Evolutionary conservation across 2,797 vertebrate genomes (phyloP).

Genomic region (Tamandua tetradactyla): DNA sequence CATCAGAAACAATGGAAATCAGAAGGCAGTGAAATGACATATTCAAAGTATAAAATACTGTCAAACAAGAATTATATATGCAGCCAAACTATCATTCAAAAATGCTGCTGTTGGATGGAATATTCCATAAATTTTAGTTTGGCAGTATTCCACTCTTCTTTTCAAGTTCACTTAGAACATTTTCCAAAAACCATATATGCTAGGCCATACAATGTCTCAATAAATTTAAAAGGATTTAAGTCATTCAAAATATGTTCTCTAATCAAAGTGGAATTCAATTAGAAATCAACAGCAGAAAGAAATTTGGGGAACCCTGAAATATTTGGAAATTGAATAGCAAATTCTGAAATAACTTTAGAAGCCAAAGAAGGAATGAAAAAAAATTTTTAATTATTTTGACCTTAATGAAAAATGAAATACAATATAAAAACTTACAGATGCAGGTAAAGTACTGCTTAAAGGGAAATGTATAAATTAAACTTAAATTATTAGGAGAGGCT

Average conservation of each 20-base stretch:
- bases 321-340: constrained; percentile 9
- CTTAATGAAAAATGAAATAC: background rate
- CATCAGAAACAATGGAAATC: background rate
- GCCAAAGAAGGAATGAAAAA: background rate
- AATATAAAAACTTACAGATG: background rate
- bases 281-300: background rate
- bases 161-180: background rate
- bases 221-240: background rate
- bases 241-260: background rate
- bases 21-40: background rate
- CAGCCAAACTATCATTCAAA: background rate
- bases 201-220: background rate
- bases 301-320: background rate
- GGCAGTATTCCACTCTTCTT: background rate
- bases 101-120: background rate
- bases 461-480: background rate
- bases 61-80: background rate
- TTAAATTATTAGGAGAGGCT: background rate
- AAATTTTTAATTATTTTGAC: constrained; percentile 1
- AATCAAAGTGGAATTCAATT: background rate
- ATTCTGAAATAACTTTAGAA: background rate
- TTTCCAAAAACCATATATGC: background rate
- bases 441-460: background rate
- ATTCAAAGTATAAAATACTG: background rate
- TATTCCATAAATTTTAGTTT: background rate